phyloP scores from a whole-genome alignment of 2,888 invertebrate genomes.

The Zaprionus obscuricornis region DNA sequence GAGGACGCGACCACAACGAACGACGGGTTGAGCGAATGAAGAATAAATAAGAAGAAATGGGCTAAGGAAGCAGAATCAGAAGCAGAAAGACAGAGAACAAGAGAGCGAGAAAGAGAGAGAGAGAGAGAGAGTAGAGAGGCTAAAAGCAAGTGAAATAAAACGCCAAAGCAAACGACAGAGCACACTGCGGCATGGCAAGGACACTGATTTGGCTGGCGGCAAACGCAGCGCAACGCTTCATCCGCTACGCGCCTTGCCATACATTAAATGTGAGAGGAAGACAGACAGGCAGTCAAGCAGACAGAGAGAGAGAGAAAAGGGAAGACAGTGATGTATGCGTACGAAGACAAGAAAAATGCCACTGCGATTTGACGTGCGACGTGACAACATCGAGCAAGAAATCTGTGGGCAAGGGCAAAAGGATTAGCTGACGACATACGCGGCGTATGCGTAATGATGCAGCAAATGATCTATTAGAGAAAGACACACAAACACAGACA shows the following conservation, averaged over 20 bases:
- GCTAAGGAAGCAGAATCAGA: background rate
- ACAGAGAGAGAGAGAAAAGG: background rate
- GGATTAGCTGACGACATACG: conserved; percentile 56
- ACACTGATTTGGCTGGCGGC: conserved; percentile 57
- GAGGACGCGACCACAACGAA: background rate
- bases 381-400: conserved; percentile 57
- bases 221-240: conserved; percentile 40
- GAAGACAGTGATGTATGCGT: conserved; percentile 69
- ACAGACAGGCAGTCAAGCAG: conserved; percentile 5
- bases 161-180: conserved; percentile 4
- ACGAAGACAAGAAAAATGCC: conserved; percentile 44
- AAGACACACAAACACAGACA: conserved; percentile 1
- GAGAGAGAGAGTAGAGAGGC: conserved; percentile 5
- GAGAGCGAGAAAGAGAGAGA: background rate
- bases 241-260: conserved; percentile 57
- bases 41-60: background rate
- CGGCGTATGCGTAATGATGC: conserved; percentile 66
- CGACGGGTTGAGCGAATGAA: background rate
- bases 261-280: conserved; percentile 54
- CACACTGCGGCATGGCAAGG: conserved; percentile 36
- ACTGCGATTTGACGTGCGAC: conserved; percentile 56
- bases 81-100: too few relatives aligned
- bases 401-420: conserved; percentile 43
- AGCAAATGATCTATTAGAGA: conserved; percentile 65
- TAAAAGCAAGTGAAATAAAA: conserved; percentile 57